Percentiles rank a stretch among this genome's conserved stretches.
Conservation (phyloP, 2,113 vertebrate genomes). For the Mirounga angustirostris region DNA sequence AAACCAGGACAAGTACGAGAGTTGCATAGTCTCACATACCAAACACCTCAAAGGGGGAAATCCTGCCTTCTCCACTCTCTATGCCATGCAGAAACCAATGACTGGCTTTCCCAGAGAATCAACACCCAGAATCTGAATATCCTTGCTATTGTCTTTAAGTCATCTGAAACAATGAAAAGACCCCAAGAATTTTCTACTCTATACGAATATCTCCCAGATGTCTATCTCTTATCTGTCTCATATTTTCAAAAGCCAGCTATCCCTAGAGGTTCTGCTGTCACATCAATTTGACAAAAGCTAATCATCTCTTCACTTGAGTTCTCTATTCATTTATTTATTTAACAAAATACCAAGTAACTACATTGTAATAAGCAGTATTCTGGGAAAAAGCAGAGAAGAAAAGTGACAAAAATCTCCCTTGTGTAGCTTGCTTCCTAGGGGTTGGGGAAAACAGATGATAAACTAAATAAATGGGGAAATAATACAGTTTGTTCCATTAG, state of each 20-base stretch:
- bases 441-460: not conserved
- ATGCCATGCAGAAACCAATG: not conserved
- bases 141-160: not conserved
- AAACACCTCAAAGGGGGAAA: not conserved
- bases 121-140: not conserved
- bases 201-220: not conserved
- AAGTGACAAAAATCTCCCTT: not conserved
- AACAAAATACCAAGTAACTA: conserved; percentile 16
- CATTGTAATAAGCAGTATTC: not conserved
- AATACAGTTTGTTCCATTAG: not conserved
- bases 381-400: not conserved
- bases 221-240: not conserved
- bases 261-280: not conserved
- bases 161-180: conserved; percentile 26
- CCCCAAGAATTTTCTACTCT: not conserved
- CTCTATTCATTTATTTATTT: conserved; percentile 10
- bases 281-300: conserved; percentile 8
- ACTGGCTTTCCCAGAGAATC: not conserved
- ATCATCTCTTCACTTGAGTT: not conserved
- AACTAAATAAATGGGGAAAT: conserved; percentile 9
- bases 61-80: not conserved
- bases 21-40: not conserved
- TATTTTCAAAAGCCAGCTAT: conserved; percentile 29
- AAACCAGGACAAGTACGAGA: conserved; percentile 40
- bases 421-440: not conserved